Evolutionary conservation across 1,140 invertebrate species (phyloP).

Genomic region (Polypedilum pembai): DNA sequence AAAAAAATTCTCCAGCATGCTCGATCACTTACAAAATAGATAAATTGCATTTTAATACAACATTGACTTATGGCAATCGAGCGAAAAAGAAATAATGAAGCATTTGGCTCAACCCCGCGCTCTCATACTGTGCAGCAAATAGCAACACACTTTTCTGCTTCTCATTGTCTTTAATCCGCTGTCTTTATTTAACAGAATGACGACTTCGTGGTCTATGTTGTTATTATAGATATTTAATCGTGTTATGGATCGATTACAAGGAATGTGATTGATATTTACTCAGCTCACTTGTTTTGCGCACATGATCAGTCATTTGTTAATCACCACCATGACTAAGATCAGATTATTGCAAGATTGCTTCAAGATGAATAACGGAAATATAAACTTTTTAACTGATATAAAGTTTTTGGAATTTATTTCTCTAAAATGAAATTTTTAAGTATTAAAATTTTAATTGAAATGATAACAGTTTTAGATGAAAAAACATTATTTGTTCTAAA

Average conservation of each 20-base stretch:
- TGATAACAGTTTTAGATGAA: no score
- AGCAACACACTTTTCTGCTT: background rate
- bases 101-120: background rate
- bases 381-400: no score
- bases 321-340: background rate
- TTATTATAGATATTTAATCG: background rate
- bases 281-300: no score
- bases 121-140: constrained; percentile 11
- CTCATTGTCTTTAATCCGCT: constrained; percentile 8
- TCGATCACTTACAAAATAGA: constrained; percentile 7
- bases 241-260: constrained; percentile 9
- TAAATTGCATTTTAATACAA: constrained; percentile 19
- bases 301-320: no score
- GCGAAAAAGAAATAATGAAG: background rate
- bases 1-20: background rate
- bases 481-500: no score
- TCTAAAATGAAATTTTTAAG: no score
- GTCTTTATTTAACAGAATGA: background rate
- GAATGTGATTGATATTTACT: constrained; percentile 7
- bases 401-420: no score
- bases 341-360: background rate
- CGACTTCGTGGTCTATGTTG: background rate
- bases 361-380: no score
- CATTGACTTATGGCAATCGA: constrained; percentile 11
- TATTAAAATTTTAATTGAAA: no score